These are phyloP conservation scores for Pollenia angustigena DNA, from an alignment of 2,888 invertebrate genomes.

Conservation along the genomic window DNA sequence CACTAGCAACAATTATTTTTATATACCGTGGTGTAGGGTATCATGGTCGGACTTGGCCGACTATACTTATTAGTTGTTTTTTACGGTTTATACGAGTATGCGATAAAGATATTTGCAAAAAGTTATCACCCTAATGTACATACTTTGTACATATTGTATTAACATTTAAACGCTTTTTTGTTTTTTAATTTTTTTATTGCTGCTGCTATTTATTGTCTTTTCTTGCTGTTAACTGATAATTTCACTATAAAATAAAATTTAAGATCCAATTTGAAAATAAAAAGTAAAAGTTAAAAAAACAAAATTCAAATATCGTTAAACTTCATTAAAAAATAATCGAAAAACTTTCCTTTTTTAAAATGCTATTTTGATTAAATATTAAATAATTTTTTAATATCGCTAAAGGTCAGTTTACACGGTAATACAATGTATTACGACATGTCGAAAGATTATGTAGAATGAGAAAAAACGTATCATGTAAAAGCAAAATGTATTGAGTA, in stretches of 20 bases:
- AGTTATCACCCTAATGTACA: neutral
- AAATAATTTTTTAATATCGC: no score
- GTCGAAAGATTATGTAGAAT: no score
- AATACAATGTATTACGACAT: no score
- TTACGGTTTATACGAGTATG: neutral
- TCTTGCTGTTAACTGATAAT: conserved; percentile 43
- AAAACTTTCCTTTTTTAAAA: neutral
- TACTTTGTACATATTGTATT: neutral
- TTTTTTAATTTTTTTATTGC: conserved; percentile 15
- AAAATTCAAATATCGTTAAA: neutral
- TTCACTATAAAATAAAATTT: conserved; percentile 14
- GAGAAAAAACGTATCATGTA: no score
- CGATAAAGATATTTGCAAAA: neutral
- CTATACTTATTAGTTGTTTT: neutral
- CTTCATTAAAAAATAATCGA: neutral
- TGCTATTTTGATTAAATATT: no score
- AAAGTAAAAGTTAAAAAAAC: conserved; percentile 4
- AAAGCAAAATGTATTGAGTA: no score
- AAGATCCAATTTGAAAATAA: conserved; percentile 34
- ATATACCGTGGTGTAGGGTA: no score
- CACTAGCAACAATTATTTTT: no score
- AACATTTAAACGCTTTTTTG: conserved; percentile 24
- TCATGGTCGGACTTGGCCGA: neutral
- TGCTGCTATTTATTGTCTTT: conserved; percentile 3
- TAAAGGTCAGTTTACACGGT: no score